phyloP scores from a whole-genome alignment of 2,888 invertebrate genomes.

The Plutella xylostella region DNA sequence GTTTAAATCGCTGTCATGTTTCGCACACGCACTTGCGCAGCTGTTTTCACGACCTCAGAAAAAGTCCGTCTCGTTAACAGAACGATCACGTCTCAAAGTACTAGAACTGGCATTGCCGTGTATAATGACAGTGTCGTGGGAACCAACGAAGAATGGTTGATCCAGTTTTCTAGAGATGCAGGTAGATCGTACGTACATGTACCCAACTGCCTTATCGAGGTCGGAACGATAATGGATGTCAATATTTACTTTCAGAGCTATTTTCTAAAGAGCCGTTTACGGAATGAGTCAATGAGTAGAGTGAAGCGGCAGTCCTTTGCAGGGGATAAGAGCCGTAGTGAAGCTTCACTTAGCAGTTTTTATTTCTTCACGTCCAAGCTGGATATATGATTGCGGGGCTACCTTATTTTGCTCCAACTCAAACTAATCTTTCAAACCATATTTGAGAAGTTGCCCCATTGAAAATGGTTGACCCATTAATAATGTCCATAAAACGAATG shows the following conservation, averaged over 20 bases:
- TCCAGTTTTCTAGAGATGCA: slow-evolving; percentile 48
- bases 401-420: too few species aligned
- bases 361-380: too few species aligned
- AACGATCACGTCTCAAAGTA: slow-evolving; percentile 45
- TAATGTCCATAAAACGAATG: slow-evolving; percentile 23
- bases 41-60: slow-evolving; percentile 39
- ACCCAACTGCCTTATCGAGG: slow-evolving; percentile 56
- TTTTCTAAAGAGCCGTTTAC: slow-evolving; percentile 6
- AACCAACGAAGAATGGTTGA: slow-evolving; percentile 54
- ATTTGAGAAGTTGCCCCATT: not conserved
- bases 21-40: slow-evolving; percentile 5
- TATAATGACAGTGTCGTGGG: slow-evolving; percentile 53
- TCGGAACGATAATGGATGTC: slow-evolving; percentile 53
- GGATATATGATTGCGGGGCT: too few species aligned
- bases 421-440: too few species aligned
- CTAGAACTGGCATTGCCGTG: slow-evolving; percentile 40
- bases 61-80: slow-evolving; percentile 45
- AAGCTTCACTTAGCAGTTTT: too few species aligned
- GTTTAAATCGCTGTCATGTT: not conserved
- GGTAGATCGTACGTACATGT: slow-evolving; percentile 31
- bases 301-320: not conserved
- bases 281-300: not conserved
- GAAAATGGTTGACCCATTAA: slow-evolving; percentile 11
- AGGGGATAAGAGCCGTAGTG: not conserved
- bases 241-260: slow-evolving; percentile 48